Evolutionary conservation across 2,888 invertebrate species (phyloP).

Genomic region (Arrhopalites spinosus): DNA sequence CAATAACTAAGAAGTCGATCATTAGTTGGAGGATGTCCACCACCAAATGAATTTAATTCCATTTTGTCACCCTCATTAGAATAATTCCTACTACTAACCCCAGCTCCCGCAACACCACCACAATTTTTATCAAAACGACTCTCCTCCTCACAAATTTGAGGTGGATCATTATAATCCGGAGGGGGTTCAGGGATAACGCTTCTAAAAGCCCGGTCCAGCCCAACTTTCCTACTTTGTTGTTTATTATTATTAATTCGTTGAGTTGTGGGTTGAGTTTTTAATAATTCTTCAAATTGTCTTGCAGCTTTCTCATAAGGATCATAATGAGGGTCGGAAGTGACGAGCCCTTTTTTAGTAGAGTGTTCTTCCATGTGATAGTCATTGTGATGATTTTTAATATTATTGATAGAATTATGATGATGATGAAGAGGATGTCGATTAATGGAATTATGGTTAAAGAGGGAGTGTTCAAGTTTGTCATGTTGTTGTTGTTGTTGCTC

Average conservation of each 20-base stretch:
- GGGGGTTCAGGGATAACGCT: too few relatives aligned
- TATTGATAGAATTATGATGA: slow-evolving; percentile 19
- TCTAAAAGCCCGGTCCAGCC: slow-evolving; percentile 55
- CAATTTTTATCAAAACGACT: too few relatives aligned
- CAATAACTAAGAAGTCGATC: slow-evolving; percentile 44
- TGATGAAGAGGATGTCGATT: too few relatives aligned
- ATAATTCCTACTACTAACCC: not conserved
- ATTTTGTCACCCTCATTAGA: slow-evolving; percentile 28
- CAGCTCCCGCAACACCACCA: not conserved
- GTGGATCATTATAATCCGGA: too few relatives aligned
- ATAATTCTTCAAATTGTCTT: slow-evolving; percentile 54
- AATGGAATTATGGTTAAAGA: slow-evolving; percentile 7
- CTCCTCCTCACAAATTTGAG: not conserved
- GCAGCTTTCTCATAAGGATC: slow-evolving; percentile 56
- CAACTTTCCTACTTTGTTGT: slow-evolving; percentile 46
- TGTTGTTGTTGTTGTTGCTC: slow-evolving; percentile 14
- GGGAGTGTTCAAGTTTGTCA: not conserved
- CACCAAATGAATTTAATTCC: slow-evolving; percentile 41
- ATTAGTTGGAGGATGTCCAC: slow-evolving; percentile 16
- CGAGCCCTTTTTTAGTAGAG: slow-evolving; percentile 21
- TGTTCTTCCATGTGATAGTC: not conserved
- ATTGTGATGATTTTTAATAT: not conserved
- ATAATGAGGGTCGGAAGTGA: slow-evolving; percentile 48
- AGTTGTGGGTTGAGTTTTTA: slow-evolving; percentile 49
- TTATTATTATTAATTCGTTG: slow-evolving; percentile 42